Base-by-base conservation (phyloP, 1,140 invertebrate species). In the Drosophila bifasciata region DNA sequence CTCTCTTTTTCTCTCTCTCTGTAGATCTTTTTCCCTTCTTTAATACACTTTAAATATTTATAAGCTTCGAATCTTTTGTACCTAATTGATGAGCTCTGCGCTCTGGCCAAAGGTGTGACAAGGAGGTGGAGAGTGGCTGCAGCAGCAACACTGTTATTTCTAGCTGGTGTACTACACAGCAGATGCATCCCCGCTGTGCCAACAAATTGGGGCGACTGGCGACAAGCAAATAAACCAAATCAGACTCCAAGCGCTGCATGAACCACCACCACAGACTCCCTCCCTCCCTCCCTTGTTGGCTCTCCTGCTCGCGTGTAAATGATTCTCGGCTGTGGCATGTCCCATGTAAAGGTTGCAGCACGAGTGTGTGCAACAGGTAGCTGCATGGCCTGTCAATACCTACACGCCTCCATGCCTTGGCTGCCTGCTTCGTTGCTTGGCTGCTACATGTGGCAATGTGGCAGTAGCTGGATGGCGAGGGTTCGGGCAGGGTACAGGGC, bases 201-300 rank as follows among this genome's bases (percentile, higher is more conserved):
- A 78, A 86, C 81, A 86, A 86, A 86, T 86, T 68, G 83, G 81
- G 83, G 69, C 32, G 11, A 11, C 81, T 71, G 77, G 83, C 75
- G 83, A 86, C 83, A 86, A 86, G 78, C 83, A 86, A 86, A 86
- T 86, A 86, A 86, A 88, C 77, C 76, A 85, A 86, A 88, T 86
- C 81, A 88, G 78, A 49, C 76, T 78, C 57, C 11, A 13, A 36
- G 57, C 78, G 39, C 75, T 53, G 60, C 75, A 67, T 73, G 61
- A 55, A 43, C 15, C 46, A 17, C 41, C 39, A 17, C 45, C 39
- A 19, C 40, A 41, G 23, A 23, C 41, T 52, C 17, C 28, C 36
- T n/a, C 17, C n/a, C n/a, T n/a, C n/a, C n/a, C n/a, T n/a, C n/a
- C n/a, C 36, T 8, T 17, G n/a, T 5, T 21, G 23, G n/a, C 43